Percentiles rank a stretch among this genome's conserved stretches.
phyloP scores from a whole-genome alignment of 2,797 vertebrate species.

The Pseudochirops cupreus region DNA sequence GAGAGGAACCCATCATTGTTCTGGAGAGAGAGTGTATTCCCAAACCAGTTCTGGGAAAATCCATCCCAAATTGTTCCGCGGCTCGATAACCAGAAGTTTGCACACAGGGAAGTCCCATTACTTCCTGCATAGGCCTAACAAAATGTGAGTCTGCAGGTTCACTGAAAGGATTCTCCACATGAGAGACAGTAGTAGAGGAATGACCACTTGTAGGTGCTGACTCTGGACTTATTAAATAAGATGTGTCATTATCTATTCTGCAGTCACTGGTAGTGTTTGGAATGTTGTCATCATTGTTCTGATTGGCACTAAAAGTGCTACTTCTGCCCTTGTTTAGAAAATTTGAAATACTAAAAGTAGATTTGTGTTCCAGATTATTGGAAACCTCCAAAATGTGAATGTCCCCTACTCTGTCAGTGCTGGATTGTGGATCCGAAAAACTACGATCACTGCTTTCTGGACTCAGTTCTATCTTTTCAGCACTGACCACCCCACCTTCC shows the following conservation, averaged over 20 bases:
- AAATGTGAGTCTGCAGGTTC: constrained; percentile 92
- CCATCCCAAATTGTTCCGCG: constrained; percentile 92
- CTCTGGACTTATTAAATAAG: constrained; percentile 92
- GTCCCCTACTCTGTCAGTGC: constrained; percentile 90
- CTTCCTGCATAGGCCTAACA: constrained; percentile 92
- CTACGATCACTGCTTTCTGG: constrained; percentile 97
- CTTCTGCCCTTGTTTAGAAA: constrained; percentile 92
- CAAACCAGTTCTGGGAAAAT: constrained; percentile 93
- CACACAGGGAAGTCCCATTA: constrained; percentile 87
- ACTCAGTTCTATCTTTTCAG: constrained; percentile 96
- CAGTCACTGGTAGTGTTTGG: constrained; percentile 96
- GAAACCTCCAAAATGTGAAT: constrained; percentile 92
- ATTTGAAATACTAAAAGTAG: constrained; percentile 93
- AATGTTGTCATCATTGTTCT: constrained; percentile 89
- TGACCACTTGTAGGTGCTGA: constrained; percentile 83
- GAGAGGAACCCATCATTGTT: constrained; percentile 87
- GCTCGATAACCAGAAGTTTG: constrained; percentile 89
- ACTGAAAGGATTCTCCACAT: constrained; percentile 88
- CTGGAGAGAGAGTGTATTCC: constrained; percentile 93
- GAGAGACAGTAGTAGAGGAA: constrained; percentile 85
- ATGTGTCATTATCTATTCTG: constrained; percentile 87
- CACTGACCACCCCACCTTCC: constrained; percentile 86
- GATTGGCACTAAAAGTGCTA: constrained; percentile 77
- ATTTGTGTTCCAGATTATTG: constrained; percentile 90
- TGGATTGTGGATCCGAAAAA: constrained; percentile 94